Percentiles rank a stretch among this genome's conserved stretches.
These are phyloP conservation scores for Chinchilla lanigera DNA, from an alignment of 2,113 vertebrate species.

Conservation along the genomic window DNA sequence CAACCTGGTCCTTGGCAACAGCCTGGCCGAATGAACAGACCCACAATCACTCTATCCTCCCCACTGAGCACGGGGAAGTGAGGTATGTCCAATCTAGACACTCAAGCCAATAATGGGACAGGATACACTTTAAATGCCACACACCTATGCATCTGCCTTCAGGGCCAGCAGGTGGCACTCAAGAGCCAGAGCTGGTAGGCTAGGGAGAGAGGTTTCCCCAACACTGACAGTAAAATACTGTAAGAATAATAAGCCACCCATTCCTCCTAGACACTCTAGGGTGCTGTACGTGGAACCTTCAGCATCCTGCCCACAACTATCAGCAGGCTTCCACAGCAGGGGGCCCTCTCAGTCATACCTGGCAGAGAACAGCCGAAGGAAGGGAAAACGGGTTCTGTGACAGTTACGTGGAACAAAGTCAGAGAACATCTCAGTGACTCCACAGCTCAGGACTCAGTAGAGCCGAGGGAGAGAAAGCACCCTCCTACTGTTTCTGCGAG, in stretches of 20 bases:
- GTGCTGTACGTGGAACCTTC: neutral
- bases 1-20: neutral
- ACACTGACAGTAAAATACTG: neutral
- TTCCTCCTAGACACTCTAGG: neutral
- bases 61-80: neutral
- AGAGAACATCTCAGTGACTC: neutral
- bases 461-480: neutral
- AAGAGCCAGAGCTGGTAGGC: neutral
- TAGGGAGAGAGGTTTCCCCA: neutral
- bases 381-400: neutral
- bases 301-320: neutral
- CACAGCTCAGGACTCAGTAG: neutral
- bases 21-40: neutral
- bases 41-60: neutral
- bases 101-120: neutral
- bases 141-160: neutral
- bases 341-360: neutral
- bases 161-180: neutral
- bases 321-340: neutral
- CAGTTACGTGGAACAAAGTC: neutral
- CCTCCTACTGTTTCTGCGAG: neutral
- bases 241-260: neutral
- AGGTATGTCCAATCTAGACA: neutral
- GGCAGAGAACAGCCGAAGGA: neutral
- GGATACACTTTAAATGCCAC: neutral